A percentile compares a stretch with the other conserved stretches of the same genome.
phyloP scores from a whole-genome alignment of 2,797 vertebrate genomes.

The Cirrhinus mrigala region DNA sequence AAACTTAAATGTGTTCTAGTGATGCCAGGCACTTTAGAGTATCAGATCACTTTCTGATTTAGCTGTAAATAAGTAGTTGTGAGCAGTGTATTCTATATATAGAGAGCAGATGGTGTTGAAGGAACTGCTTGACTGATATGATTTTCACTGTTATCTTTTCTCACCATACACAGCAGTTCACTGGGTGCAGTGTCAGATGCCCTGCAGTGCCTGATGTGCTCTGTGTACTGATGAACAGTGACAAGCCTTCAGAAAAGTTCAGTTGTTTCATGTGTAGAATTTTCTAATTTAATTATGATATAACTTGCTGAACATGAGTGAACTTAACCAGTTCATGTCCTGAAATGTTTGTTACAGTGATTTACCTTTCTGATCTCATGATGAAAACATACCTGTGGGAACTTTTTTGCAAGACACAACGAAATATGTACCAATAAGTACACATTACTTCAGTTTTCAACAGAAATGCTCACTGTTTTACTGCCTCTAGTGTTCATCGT shows the following conservation, averaged over 20 bases:
- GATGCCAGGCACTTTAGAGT: not conserved
- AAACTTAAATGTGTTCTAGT: conserved; percentile 10
- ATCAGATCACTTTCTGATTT: conserved; percentile 14
- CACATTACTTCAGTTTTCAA: too few species aligned
- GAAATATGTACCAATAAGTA: too few species aligned
- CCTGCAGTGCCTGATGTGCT: not conserved
- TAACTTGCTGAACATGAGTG: too few species aligned
- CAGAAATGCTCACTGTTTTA: too few species aligned
- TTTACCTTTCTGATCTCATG: too few species aligned
- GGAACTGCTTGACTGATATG: conserved; percentile 28
- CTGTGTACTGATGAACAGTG: not conserved
- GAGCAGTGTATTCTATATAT: conserved; percentile 39
- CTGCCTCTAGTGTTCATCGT: too few species aligned
- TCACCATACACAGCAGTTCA: conserved; percentile 11
- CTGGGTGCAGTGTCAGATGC: not conserved
- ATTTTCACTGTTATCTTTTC: conserved; percentile 30
- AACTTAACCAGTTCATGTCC: too few species aligned
- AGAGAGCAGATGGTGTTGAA: conserved; percentile 40
- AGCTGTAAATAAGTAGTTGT: conserved; percentile 21
- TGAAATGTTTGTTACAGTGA: too few species aligned
- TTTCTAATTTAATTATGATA: not conserved
- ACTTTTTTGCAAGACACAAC: too few species aligned
- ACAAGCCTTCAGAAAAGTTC: not conserved
- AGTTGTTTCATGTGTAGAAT: not conserved
- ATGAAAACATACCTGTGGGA: too few species aligned